A percentile compares a stretch with the other conserved stretches of the same genome.
Conservation (phyloP, 64 coral and sea anemone species). For the Hydrozoanthus tunicans region DNA sequence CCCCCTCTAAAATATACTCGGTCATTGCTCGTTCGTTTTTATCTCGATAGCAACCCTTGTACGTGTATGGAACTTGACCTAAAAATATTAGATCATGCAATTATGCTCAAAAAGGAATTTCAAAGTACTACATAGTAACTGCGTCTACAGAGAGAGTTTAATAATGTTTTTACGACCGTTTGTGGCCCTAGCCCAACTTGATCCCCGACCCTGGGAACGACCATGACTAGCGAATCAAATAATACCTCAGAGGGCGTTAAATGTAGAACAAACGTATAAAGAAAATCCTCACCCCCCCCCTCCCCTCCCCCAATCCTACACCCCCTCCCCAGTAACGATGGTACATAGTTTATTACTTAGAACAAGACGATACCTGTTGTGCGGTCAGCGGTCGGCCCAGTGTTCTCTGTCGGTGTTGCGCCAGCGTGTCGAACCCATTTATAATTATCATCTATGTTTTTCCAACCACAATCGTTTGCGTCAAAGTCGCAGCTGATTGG, state of each 20-base stretch:
- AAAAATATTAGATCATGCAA: neutral
- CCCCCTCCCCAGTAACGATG: too few species aligned
- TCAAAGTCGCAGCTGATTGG: constrained; percentile 21
- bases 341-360: neutral
- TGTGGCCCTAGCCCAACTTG: too few species aligned
- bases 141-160: too few species aligned
- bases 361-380: constrained; percentile 21
- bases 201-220: too few species aligned
- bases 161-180: too few species aligned
- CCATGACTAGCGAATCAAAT: too few species aligned
- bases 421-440: constrained; percentile 28
- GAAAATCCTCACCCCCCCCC: too few species aligned
- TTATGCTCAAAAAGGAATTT: neutral
- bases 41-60: constrained; percentile 16
- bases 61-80: constrained; percentile 16
- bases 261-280: too few species aligned
- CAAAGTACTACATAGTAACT: too few species aligned
- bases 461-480: constrained; percentile 31
- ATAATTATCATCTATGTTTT: neutral
- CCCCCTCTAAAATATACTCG: neutral
- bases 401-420: constrained; percentile 26
- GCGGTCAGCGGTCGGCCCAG: constrained; percentile 30
- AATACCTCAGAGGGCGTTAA: too few species aligned
- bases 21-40: neutral
- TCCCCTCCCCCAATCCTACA: too few species aligned